These are phyloP conservation scores for Chrysochloris asiatica DNA, from an alignment of 2,113 vertebrate species.

Conservation along the genomic window DNA sequence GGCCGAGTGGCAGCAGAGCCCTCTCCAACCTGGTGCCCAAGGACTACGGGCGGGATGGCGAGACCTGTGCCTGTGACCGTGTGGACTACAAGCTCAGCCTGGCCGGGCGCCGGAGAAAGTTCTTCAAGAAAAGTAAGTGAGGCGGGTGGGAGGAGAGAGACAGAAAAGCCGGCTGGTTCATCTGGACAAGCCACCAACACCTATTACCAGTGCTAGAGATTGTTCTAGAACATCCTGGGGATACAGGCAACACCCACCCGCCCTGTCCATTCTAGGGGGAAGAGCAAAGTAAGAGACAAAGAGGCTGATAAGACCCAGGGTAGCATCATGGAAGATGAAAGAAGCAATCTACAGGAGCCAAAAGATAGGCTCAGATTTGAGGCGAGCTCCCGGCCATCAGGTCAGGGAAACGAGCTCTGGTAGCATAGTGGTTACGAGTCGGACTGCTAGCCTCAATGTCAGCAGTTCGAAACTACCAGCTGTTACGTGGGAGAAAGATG, in stretches of 20 bases:
- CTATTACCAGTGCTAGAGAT: fast-evolving
- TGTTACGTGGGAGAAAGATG: no score
- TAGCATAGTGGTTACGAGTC: no score
- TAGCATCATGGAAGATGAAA: no score
- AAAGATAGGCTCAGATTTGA: no score
- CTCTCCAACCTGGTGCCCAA: slow-evolving; percentile 87
- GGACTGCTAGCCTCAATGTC: no score
- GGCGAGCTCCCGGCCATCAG: no score
- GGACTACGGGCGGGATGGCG: slow-evolving; percentile 77
- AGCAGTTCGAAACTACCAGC: no score
- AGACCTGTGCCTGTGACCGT: slow-evolving; percentile 88
- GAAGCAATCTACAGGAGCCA: not conserved
- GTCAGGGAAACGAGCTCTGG: no score
- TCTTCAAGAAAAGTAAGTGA: slow-evolving; percentile 92
- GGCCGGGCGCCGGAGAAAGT: slow-evolving; percentile 86
- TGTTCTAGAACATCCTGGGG: not conserved
- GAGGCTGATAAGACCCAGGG: not conserved
- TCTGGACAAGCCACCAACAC: not conserved
- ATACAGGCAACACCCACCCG: not conserved
- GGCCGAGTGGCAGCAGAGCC: slow-evolving; percentile 82
- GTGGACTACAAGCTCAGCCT: slow-evolving; percentile 83
- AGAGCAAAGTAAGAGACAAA: not conserved
- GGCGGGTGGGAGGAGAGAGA: fast-evolving
- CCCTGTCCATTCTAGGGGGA: not conserved
- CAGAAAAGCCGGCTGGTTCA: no score